These are phyloP conservation scores for Holacanthella duospinosa DNA, from an alignment of 2,888 invertebrate species.

Conservation along the genomic window DNA sequence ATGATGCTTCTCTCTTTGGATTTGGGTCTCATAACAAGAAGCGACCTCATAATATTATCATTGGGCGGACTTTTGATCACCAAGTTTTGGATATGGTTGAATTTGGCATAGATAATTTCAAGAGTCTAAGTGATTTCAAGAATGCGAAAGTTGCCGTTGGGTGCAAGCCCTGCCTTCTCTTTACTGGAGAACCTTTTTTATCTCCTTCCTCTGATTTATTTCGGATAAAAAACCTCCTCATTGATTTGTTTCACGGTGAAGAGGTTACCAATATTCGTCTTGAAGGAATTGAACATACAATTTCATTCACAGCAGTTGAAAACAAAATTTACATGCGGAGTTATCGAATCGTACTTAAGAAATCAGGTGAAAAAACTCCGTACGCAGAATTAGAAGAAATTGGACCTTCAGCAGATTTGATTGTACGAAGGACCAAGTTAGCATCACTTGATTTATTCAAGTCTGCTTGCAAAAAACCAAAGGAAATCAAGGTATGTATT, in stretches of 20 bases:
- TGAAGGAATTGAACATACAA: slow-evolving; percentile 85
- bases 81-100: slow-evolving; percentile 93
- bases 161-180: slow-evolving; percentile 80
- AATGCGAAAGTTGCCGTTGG: slow-evolving; percentile 66
- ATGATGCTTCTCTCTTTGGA: slow-evolving; percentile 79
- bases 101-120: slow-evolving; percentile 74
- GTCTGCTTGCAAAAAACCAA: slow-evolving; percentile 67
- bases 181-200: slow-evolving; percentile 86
- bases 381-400: slow-evolving; percentile 86
- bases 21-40: slow-evolving; percentile 91
- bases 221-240: slow-evolving; percentile 74
- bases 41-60: slow-evolving; percentile 77
- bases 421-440: slow-evolving; percentile 70
- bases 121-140: slow-evolving; percentile 66
- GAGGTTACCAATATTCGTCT: slow-evolving; percentile 67
- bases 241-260: slow-evolving; percentile 86
- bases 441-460: slow-evolving; percentile 83
- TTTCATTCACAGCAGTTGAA: slow-evolving; percentile 76
- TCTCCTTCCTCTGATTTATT: slow-evolving; percentile 60
- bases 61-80: slow-evolving; percentile 76
- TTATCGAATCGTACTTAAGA: slow-evolving; percentile 72
- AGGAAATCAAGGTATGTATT: slow-evolving; percentile 57
- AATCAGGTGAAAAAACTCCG: slow-evolving; percentile 79
- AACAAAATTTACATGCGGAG: slow-evolving; percentile 66
- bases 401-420: slow-evolving; percentile 83